Evolutionary conservation across 2,888 invertebrate genomes (phyloP), one percentile per base, ranked within the genome.

Genomic region (Trimorus sp.): DNA sequence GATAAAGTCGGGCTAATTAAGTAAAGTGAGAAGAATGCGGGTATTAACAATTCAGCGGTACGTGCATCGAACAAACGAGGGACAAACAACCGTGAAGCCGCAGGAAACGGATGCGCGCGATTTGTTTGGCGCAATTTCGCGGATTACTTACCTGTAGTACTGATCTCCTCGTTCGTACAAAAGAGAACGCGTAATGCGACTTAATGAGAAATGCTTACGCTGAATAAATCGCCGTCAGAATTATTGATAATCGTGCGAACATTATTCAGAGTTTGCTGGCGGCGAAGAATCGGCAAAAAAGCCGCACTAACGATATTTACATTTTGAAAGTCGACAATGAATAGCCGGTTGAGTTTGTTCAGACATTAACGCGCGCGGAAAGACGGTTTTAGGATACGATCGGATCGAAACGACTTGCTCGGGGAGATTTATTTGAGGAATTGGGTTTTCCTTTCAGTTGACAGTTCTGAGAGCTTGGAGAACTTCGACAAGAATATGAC

Each of bases 391-490:
- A 40, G 40, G 2, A 40, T 40, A 5, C 9, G 40, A 40, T 11
- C 40, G 11, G 11, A 11, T 40, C n/a, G 56, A 56, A 56, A 56
- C 37, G 7, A 12, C 53, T 26, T 53, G 15, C 7, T 12, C 9
- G n/a, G n/a, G n/a, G n/a, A 63, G 51, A 49, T 63, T 65, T 53
- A 40, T 42, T 53, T 59, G 48, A 69, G 16, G 49, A 49, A 66
- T 45, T 45, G 66, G 51, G 38, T 71, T 75, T 62, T 62, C 51
- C 62, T 62, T 69, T 58, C 54, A 79, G 78, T 68, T 59, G 78
- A 69, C 40, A 79, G 78, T 60, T 73, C 71, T 1, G 78, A 79
- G 49, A 71, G 71, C 38, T 48, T 79, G 48, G 78, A 79, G 15
- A 71, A 60, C 60, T 66, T 79, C 48, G 71, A 79, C 16, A 65